Evolutionary conservation across 2,797 vertebrate species (phyloP).

Genomic region (Diglossa cyanea): DNA sequence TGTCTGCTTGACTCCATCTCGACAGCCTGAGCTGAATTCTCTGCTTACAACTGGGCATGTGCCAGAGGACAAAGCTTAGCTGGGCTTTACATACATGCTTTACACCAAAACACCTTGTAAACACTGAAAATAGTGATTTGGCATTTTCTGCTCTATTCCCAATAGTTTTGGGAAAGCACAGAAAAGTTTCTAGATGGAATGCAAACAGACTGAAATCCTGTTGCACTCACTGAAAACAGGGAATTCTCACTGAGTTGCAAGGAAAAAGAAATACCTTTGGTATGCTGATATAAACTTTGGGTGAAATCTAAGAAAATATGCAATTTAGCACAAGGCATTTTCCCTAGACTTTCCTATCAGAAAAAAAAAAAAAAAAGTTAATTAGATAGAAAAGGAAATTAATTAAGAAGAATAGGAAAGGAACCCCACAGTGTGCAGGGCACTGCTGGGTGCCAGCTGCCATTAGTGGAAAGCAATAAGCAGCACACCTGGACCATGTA

Average conservation of each 20-base stretch:
- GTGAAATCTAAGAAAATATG: neutral
- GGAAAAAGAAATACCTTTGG: neutral
- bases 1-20: neutral
- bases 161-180: neutral
- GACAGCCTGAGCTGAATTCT: neutral
- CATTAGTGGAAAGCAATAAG: neutral
- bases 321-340: neutral
- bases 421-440: neutral
- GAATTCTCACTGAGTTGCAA: neutral
- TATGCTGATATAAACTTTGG: neutral
- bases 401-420: neutral
- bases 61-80: neutral
- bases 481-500: neutral
- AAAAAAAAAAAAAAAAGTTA: neutral
- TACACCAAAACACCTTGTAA: neutral
- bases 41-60: neutral
- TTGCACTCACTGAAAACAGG: neutral
- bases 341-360: neutral
- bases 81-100: neutral
- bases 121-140: neutral
- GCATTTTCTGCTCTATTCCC: neutral
- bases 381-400: neutral
- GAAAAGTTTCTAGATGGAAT: neutral
- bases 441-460: neutral
- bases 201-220: neutral